Conservation (phyloP, 2,888 invertebrate species). For the Ctena decussata region DNA sequence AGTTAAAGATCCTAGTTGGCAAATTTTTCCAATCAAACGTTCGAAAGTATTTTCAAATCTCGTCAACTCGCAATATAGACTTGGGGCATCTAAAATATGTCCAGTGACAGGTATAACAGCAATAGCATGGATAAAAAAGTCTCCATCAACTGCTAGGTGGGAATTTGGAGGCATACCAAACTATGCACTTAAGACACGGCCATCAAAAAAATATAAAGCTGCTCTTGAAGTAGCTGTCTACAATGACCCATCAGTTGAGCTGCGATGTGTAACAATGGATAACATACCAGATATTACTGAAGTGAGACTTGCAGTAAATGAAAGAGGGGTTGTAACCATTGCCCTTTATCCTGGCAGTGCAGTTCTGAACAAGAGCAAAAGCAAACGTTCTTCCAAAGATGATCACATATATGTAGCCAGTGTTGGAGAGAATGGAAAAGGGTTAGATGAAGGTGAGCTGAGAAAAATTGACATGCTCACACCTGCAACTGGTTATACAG, state of each 20-base stretch:
- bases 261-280: not conserved
- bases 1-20: not conserved
- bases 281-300: not conserved
- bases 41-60: not conserved
- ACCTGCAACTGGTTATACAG: not conserved
- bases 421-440: not conserved
- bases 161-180: not conserved
- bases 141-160: not conserved
- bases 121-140: not conserved
- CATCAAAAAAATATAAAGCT: not conserved
- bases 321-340: not conserved
- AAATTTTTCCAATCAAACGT: not conserved
- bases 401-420: not conserved
- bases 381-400: not conserved
- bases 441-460: not conserved
- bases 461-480: not conserved
- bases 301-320: not conserved
- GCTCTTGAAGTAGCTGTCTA: not conserved
- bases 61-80: not conserved
- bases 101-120: not conserved
- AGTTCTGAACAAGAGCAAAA: not conserved
- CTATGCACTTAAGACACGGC: not conserved
- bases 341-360: not conserved
- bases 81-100: not conserved
- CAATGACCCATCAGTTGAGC: not conserved